A percentile compares a stretch with the other conserved stretches of the same genome.
These are phyloP conservation scores for Gavialis gangeticus DNA, from an alignment of 2,113 vertebrate genomes.

Conservation along the genomic window DNA sequence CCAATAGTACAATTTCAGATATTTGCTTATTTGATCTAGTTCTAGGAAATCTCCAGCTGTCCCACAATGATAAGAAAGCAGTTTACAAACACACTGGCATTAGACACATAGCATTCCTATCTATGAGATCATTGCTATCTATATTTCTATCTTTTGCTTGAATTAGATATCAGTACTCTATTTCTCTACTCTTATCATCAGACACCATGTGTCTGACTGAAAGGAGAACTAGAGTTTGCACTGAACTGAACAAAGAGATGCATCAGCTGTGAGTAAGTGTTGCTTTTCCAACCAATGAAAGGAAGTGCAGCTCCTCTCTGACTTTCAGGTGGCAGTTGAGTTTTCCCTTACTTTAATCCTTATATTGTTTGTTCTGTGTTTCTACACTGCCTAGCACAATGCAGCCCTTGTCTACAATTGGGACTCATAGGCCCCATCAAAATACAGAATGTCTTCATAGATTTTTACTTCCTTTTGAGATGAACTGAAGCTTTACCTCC, in stretches of 20 bases:
- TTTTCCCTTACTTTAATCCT: neutral
- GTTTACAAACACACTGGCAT: neutral
- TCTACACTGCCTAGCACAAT: conserved; percentile 24
- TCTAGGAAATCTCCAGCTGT: neutral
- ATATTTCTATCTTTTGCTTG: neutral
- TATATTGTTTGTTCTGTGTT: conserved; percentile 24
- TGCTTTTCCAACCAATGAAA: conserved; percentile 9
- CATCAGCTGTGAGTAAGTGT: neutral
- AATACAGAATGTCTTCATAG: conserved; percentile 1
- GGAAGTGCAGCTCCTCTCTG: conserved; percentile 32
- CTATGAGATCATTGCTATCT: neutral
- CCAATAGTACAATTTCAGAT: rapidly evolving
- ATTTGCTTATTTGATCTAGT: neutral
- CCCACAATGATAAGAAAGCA: neutral
- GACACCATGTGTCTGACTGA: neutral
- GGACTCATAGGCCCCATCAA: conserved; percentile 7
- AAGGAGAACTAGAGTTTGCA: neutral
- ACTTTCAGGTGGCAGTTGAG: conserved; percentile 15
- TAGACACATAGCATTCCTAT: neutral
- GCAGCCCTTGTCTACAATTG: conserved; percentile 8
- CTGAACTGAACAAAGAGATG: neutral
- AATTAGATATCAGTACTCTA: neutral
- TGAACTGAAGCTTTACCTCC: conserved; percentile 32
- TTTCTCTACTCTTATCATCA: neutral
- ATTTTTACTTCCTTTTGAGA: conserved; percentile 25